phyloP scores from a whole-genome alignment of 2,113 vertebrate genomes.

The Podilymbus podiceps region DNA sequence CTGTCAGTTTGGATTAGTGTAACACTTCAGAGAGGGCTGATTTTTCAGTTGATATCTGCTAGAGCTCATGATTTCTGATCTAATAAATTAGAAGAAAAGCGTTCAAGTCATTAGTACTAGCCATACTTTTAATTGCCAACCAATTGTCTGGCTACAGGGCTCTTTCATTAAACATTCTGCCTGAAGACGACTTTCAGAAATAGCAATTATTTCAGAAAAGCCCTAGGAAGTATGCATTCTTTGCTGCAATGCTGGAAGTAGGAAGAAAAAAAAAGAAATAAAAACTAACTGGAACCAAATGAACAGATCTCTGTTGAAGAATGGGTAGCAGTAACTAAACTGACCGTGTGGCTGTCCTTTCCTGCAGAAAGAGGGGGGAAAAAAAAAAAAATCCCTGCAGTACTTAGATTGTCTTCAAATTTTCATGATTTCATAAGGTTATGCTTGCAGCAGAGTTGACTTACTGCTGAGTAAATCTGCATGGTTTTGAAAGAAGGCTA shows the following conservation, averaged over 20 bases:
- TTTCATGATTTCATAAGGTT: constrained; percentile 67
- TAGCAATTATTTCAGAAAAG: background rate
- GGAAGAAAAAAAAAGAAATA: background rate
- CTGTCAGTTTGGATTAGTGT: background rate
- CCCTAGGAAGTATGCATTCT: background rate
- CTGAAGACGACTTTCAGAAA: constrained; percentile 2
- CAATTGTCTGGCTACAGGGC: background rate
- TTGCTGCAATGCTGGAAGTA: background rate
- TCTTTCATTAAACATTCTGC: background rate
- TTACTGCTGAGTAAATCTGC: constrained; percentile 57
- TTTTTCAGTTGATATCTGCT: constrained; percentile 42
- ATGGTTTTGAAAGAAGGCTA: constrained; percentile 57
- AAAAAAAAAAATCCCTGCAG: background rate
- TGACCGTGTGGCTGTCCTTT: background rate
- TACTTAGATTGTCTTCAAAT: constrained; percentile 53
- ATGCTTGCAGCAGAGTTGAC: constrained; percentile 46
- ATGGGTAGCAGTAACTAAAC: background rate
- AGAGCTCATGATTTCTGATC: constrained; percentile 39
- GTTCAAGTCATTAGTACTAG: constrained; percentile 13
- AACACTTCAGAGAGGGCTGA: constrained; percentile 14
- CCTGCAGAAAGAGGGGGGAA: background rate
- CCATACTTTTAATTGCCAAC: background rate
- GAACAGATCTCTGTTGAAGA: background rate
- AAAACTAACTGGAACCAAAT: background rate
- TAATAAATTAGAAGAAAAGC: constrained; percentile 47